Evolutionary conservation across 2,888 invertebrate genomes (phyloP), one percentile per base, ranked within the genome.

Genomic region (Pachymerium ferrugineum): DNA sequence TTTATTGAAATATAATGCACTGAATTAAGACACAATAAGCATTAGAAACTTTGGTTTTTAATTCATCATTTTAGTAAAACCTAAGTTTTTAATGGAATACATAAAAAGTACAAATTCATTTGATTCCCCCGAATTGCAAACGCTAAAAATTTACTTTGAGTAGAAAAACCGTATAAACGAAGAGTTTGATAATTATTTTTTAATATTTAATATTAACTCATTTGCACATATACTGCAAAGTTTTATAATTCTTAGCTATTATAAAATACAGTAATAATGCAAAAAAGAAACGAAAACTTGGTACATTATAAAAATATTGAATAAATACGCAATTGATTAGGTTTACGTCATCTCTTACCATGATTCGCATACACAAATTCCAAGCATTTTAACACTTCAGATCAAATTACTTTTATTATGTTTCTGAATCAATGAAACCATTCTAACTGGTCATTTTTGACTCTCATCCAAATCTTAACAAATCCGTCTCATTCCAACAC

Each of bases 21-120:
- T n/a, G n/a, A n/a, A n/a, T n/a, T n/a, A n/a, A n/a, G n/a, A n/a
- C n/a, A n/a, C n/a, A n/a, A n/a, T n/a, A n/a, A n/a, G n/a, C n/a
- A n/a, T n/a, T n/a, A n/a, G n/a, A n/a, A n/a, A n/a, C n/a, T 6
- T 47, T 4, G 47, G 3, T 22, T 22, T 47, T 47, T 47, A 47
- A 47, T 19, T 10, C 47, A 47, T 22, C n/a, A 16, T 19, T 47
- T 47, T 47, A 22, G 47, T 47, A 22, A 47, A 47, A 47, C 22
- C 47, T 22, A 47, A 47, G 22, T 47, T 47, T 8, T 47, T 47
- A 22, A 47, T 22, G 16, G 47, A 19, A 25, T 30, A 68, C 31
- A 68, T 30, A 68, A 68, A 35, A 68, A 68, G 29, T 30, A 68
- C 29, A 30, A 68, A 68, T 68, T 68, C 28, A 68, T 31, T 68